Conservation (phyloP, 2,113 vertebrate genomes). For the Melierax canorus region DNA sequence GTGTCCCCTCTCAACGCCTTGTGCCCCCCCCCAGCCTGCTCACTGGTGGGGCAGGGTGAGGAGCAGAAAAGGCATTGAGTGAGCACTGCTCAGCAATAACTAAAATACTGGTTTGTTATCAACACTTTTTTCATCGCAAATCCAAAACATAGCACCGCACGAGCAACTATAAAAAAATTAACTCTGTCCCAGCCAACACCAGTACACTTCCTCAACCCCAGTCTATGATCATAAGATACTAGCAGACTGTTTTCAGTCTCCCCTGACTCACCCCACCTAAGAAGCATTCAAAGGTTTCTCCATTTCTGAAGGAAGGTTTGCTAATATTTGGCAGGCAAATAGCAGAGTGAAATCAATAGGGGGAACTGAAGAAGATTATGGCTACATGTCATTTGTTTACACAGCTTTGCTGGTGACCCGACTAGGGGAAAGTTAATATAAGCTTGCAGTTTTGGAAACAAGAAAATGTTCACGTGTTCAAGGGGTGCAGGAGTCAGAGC, state of each 20-base stretch:
- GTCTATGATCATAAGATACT: not conserved
- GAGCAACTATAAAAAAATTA: not conserved
- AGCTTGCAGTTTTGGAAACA: conserved; percentile 20
- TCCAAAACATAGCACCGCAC: not conserved
- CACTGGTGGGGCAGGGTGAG: rapidly evolving
- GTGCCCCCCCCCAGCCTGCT: not conserved
- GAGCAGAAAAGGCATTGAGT: not conserved
- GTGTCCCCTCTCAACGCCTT: not conserved
- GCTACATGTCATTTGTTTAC: conserved; percentile 58
- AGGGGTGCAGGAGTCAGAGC: not conserved
- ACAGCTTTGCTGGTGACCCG: conserved; percentile 41
- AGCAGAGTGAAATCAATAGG: conserved; percentile 26
- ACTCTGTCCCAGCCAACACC: not conserved
- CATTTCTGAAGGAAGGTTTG: not conserved
- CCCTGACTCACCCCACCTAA: not conserved
- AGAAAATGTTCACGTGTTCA: not conserved
- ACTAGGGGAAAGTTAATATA: conserved; percentile 9
- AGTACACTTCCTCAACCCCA: not conserved
- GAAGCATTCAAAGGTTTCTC: not conserved
- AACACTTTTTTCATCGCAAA: not conserved
- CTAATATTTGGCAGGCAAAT: conserved; percentile 16
- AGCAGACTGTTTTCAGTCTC: not conserved
- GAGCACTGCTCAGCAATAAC: not conserved
- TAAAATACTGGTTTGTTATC: not conserved
- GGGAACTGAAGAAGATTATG: conserved; percentile 34